Base-by-base conservation (phyloP, 1,140 invertebrate species). In the Cydia splendana region DNA sequence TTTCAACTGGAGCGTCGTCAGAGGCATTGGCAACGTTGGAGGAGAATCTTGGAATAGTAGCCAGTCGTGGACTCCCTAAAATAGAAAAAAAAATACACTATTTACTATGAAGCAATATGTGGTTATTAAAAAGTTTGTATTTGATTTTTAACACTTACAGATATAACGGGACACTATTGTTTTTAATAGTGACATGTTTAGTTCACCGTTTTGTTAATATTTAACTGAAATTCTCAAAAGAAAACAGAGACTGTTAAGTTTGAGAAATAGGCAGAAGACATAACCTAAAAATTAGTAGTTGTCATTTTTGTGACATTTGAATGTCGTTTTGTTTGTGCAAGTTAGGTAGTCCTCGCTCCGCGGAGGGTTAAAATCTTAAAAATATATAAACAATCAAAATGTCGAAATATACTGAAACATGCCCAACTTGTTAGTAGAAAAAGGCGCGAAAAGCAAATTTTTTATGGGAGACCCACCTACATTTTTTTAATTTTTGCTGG, bases 1-100 rank as follows among this genome's bases (percentile, higher is more conserved):
- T 95, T 74, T 96, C 94, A 57, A 95, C 91, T 0, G 97, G 96
- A 77, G 85, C 88, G 87, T 95, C 94, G 6, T 84, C 77, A 28
- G 82, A 79, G 28, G 74, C 10, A 57, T 15, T 73, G 78, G 81
- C 20, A 75, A 34, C 24, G 84, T 79, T 83, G 15, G 86, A 84
- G 65, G 80, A 76, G 12, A 78, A 77, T 67, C 87, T 81, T 65
- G 80, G 77, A 38, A 82, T 79, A 13, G 34, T 38, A 42, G 67
- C 67, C 30, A 42, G 38, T 13, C 67, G 30, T 18, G 67, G 67
- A 71, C 67, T 71, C 30, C 85, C 90, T 91, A 80, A 73, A 88
- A 90, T 62, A 69, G 62, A 79, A 77, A 18, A 65, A 20, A 57
- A n/a, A 4, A 10, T 67, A 9, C 0, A 67, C 10, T 67, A 7